Evolutionary conservation across 2,113 vertebrate species (phyloP).

Genomic region (Atrichornis clamosus): DNA sequence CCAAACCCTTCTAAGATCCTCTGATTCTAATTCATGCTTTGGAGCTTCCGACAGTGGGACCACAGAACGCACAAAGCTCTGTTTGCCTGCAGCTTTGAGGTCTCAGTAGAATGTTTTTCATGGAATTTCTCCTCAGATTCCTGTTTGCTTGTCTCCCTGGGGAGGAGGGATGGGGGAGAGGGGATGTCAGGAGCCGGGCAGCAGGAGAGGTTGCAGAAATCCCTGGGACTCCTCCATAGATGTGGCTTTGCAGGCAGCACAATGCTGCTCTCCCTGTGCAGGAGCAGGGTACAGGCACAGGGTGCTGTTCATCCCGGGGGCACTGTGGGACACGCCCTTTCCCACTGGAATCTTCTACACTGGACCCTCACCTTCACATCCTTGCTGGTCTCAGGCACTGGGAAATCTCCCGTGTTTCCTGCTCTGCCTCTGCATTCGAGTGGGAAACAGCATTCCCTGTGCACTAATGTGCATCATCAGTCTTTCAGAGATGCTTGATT

Average conservation of each 20-base stretch:
- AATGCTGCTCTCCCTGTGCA: background rate
- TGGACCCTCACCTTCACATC: rapidly evolving
- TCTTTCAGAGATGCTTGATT: constrained; percentile 46
- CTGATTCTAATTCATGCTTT: background rate
- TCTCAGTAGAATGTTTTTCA: rapidly evolving
- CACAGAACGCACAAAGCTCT: rapidly evolving
- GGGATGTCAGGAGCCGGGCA: background rate
- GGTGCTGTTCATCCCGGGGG: rapidly evolving
- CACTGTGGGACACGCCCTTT: background rate
- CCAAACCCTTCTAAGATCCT: background rate
- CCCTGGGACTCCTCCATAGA: background rate
- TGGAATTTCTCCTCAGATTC: background rate
- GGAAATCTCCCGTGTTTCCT: background rate
- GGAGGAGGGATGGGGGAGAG: background rate
- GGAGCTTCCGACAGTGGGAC: background rate
- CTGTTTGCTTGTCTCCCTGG: rapidly evolving
- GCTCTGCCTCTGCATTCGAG: background rate
- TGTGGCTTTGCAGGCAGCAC: background rate
- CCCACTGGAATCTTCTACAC: background rate
- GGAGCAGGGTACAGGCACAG: background rate
- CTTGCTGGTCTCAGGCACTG: background rate
- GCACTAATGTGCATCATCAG: constrained; percentile 15
- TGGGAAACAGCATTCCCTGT: background rate
- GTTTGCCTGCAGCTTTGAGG: background rate
- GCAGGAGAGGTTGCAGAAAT: background rate